Evolutionary conservation across 2,113 vertebrate species (phyloP).

Genomic region (Bambusicola thoracicus): DNA sequence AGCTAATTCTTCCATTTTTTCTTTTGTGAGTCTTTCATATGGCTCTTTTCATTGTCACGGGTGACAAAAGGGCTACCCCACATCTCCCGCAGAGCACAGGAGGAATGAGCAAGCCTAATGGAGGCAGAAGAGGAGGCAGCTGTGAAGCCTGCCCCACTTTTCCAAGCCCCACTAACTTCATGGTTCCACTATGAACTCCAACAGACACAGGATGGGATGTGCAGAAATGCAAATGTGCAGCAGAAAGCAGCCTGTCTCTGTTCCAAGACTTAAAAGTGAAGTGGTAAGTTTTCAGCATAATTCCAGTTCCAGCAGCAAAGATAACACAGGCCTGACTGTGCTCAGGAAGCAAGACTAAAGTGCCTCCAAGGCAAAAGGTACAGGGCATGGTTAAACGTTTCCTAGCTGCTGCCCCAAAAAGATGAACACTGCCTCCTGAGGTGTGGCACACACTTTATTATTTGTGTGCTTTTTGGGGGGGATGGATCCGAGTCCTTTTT

Average conservation of each 20-base stretch:
- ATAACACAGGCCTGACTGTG: neutral
- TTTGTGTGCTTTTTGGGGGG: neutral
- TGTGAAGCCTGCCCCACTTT: constrained; percentile 6
- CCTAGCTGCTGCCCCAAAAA: constrained; percentile 1
- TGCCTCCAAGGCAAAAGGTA: neutral
- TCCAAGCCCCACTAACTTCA: neutral
- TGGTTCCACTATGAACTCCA: constrained; percentile 4
- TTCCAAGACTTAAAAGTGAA: constrained; percentile 6
- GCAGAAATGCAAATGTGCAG: constrained; percentile 24
- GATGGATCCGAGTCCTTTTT: neutral
- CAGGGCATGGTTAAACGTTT: neutral
- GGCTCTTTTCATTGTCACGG: neutral
- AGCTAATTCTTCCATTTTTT: neutral
- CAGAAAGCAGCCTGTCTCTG: neutral
- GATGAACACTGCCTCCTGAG: neutral
- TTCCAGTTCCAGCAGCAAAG: neutral
- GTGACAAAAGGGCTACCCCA: neutral
- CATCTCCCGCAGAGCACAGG: neutral
- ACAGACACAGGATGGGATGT: neutral
- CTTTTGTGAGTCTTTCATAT: neutral
- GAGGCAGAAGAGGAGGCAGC: neutral
- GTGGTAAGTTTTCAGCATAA: neutral
- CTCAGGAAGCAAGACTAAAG: neutral
- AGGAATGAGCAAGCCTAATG: neutral
- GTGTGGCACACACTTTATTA: neutral